These are phyloP conservation scores for Timema cristinae DNA, from an alignment of 2,888 invertebrate species.

Conservation along the genomic window DNA sequence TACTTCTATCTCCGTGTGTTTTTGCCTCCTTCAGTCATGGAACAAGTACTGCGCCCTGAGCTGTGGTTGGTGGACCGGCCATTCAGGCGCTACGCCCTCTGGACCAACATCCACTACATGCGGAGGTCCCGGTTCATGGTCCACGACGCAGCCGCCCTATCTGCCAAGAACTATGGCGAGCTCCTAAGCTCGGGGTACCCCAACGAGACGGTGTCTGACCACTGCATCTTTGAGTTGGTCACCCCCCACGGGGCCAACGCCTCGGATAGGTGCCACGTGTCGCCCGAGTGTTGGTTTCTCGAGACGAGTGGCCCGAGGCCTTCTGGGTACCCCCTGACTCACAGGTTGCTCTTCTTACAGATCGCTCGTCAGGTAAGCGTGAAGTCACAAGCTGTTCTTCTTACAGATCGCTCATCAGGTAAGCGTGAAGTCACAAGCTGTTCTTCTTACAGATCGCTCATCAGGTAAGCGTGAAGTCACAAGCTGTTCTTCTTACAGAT, in stretches of 20 bases:
- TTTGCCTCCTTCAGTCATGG: no score
- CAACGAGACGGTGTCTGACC: neutral
- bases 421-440: neutral
- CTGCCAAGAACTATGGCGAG: no score
- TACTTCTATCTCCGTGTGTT: no score
- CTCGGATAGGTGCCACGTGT: neutral
- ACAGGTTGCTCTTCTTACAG: conserved; percentile 6
- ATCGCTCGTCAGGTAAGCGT: conserved; percentile 1
- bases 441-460: conserved; percentile 4
- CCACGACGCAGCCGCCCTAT: no score
- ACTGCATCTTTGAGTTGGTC: neutral
- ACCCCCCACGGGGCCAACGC: neutral
- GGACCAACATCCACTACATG: no score
- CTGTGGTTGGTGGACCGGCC: no score
- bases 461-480: neutral
- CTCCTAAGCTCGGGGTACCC: neutral
- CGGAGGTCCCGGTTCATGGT: no score
- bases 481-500: neutral
- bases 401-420: neutral
- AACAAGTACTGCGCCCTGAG: no score
- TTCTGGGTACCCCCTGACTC: neutral
- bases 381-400: neutral
- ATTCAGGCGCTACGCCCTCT: no score
- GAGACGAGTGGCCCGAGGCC: neutral
- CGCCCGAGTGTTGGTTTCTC: neutral